These are phyloP conservation scores for Drosophila siamana DNA, from an alignment of 2,888 invertebrate genomes.

Conservation along the genomic window DNA sequence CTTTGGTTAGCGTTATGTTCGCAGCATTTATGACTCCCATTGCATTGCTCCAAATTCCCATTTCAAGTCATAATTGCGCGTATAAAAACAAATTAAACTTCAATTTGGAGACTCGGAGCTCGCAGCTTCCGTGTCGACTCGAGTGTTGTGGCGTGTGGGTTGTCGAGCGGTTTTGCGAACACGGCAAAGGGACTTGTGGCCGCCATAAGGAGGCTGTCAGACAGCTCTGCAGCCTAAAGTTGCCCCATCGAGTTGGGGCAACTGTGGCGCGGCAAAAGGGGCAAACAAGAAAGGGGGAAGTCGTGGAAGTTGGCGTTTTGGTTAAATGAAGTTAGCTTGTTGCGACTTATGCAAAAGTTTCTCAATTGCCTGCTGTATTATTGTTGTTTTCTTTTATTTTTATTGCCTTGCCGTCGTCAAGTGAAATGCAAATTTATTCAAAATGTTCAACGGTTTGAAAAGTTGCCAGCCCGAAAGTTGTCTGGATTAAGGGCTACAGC, in stretches of 20 bases:
- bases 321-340: constrained; percentile 67
- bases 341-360: constrained; percentile 81
- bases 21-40: constrained; percentile 21
- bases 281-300: background rate
- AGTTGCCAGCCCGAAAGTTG: constrained; percentile 55
- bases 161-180: constrained; percentile 29
- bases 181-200: constrained; percentile 6
- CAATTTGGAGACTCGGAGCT: constrained; percentile 69
- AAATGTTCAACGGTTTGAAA: constrained; percentile 62
- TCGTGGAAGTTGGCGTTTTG: constrained; percentile 28
- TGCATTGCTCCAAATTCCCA: constrained; percentile 28
- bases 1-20: background rate
- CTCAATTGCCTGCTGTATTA: constrained; percentile 81
- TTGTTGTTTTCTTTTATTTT: constrained; percentile 67
- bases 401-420: constrained; percentile 49
- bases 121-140: constrained; percentile 10
- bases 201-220: constrained; percentile 20
- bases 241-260: background rate
- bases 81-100: constrained; percentile 85
- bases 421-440: constrained; percentile 83
- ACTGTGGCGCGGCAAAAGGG: background rate
- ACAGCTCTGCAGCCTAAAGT: constrained; percentile 7
- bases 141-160: constrained; percentile 19
- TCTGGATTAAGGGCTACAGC: constrained; percentile 60
- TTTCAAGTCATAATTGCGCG: constrained; percentile 59